Conservation (phyloP, 2,888 invertebrate species). For the Andrena marginata region DNA sequence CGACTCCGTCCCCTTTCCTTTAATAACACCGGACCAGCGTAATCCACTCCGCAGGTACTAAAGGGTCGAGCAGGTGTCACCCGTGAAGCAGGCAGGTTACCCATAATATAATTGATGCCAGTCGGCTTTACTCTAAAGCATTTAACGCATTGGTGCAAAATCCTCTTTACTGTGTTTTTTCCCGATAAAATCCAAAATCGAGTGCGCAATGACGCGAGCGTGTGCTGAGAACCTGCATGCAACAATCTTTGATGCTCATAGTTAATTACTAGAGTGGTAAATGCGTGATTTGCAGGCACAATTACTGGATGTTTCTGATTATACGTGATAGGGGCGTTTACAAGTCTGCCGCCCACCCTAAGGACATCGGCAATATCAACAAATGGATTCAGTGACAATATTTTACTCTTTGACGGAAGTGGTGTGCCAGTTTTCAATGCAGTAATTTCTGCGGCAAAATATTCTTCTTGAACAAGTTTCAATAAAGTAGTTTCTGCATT, state of each 20-base stretch:
- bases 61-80: neutral
- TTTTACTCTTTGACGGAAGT: neutral
- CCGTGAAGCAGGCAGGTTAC: neutral
- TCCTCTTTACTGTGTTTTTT: neutral
- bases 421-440: neutral
- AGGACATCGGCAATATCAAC: conserved; percentile 44
- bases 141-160: conserved; percentile 8
- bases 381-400: conserved; percentile 36
- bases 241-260: neutral
- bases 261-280: neutral
- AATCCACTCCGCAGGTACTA: neutral
- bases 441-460: neutral
- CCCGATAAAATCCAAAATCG: conserved; percentile 9
- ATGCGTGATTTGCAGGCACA: neutral
- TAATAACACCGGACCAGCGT: neutral
- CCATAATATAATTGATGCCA: neutral
- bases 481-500: neutral
- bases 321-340: conserved; percentile 17
- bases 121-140: neutral
- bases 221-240: conserved; percentile 21
- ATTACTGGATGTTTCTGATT: conserved; percentile 29
- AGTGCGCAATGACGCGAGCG: neutral
- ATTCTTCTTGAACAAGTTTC: neutral
- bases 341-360: conserved; percentile 60
- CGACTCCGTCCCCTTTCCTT: neutral